These are phyloP conservation scores for Petrocephalus zakoni DNA, from an alignment of 2,113 vertebrate species.

Conservation along the genomic window DNA sequence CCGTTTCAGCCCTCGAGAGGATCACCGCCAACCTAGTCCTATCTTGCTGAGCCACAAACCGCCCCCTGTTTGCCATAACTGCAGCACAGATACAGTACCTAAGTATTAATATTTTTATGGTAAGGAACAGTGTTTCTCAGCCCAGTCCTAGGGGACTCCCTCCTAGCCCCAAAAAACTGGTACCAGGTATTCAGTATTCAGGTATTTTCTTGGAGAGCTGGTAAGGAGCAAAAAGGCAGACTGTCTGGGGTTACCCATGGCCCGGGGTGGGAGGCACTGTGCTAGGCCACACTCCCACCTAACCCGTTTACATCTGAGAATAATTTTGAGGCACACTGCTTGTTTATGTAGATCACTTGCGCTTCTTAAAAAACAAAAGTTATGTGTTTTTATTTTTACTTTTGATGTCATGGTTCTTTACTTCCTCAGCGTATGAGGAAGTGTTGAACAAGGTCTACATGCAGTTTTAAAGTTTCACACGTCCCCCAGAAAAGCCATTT, in stretches of 20 bases:
- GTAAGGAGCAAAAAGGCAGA: not conserved
- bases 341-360: not conserved
- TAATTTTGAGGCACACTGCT: not conserved
- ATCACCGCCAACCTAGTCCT: not conserved
- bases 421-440: conserved; percentile 9
- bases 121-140: not conserved
- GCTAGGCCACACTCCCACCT: not conserved
- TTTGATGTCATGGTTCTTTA: not conserved
- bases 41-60: too few relatives aligned
- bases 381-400: not conserved
- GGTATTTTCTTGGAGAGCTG: not conserved
- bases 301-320: not conserved
- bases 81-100: not conserved
- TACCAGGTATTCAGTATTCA: not conserved
- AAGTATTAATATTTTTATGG: not conserved
- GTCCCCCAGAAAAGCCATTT: not conserved
- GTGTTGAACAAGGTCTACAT: not conserved
- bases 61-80: not conserved
- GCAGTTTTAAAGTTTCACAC: not conserved
- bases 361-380: not conserved
- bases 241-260: not conserved
- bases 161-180: not conserved
- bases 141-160: not conserved
- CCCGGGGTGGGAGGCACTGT: not conserved
- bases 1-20: too few relatives aligned